Evolutionary conservation across 2,797 vertebrate species (phyloP).

Genomic region (Gephyroberyx darwinii): DNA sequence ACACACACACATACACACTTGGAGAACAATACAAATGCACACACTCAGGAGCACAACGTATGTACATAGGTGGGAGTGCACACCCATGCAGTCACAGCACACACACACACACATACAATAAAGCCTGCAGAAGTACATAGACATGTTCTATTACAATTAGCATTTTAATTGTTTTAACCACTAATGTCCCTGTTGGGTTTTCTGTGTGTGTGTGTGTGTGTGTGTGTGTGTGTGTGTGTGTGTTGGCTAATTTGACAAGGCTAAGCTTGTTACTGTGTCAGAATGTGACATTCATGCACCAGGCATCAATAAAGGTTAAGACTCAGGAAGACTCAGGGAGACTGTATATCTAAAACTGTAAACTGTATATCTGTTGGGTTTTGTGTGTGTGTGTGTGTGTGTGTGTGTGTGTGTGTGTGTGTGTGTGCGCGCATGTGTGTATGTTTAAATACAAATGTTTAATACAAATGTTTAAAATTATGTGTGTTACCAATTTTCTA

Average conservation of each 20-base stretch:
- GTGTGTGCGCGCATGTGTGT: background rate
- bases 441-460: background rate
- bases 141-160: background rate
- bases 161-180: slow-evolving; percentile 24
- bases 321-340: too few species aligned
- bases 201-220: background rate
- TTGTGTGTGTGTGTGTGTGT: background rate
- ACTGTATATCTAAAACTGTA: background rate
- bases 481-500: slow-evolving; percentile 21
- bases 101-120: background rate
- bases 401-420: background rate
- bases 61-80: slow-evolving; percentile 7
- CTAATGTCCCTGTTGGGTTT: background rate
- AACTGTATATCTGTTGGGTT: background rate
- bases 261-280: background rate
- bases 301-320: too few species aligned
- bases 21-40: slow-evolving; percentile 37
- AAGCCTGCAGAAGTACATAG: slow-evolving; percentile 1
- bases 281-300: too few species aligned
- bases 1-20: slow-evolving; percentile 15
- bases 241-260: background rate
- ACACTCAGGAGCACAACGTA: slow-evolving; percentile 15
- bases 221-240: background rate
- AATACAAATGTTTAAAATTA: background rate
- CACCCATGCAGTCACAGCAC: slow-evolving; percentile 5